Evolutionary conservation across 2,113 vertebrate genomes (phyloP), one percentile per base, ranked within the genome.

Genomic region (Zosterops pallidus): DNA sequence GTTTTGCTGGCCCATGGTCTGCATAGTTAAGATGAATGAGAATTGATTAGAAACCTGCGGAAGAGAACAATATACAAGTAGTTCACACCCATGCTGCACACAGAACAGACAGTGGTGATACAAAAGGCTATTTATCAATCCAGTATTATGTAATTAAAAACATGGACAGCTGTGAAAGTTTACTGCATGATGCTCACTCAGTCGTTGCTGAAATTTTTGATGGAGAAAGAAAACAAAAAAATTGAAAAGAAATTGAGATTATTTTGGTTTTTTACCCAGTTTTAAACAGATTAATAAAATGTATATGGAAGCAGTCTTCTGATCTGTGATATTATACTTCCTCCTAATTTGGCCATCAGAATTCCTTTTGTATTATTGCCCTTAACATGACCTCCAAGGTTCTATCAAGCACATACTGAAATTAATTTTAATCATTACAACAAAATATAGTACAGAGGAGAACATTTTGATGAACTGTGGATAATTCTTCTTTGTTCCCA

Each of bases 391-490:
- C 70, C 76, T 92, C 64, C 69, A 81, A 86, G 23, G 10, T 91
- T 91, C 75, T 75, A 79, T 82, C 24, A 69, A 83, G 57, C 67
- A 77, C 39, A 52, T 47, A 37, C 41, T 77, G 35, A 92, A 94
- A 94, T 96, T 63, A 72, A 86, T 94, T 91, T 82, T 91, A 85
- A 85, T 92, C 29, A 13, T 77, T 92, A n/a, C 59, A 65, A 35
- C 28, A 52, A 79, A 86, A 76, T 70, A 57, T 26, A 29, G 63
- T 77, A 63, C 29, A 87, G 65, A 92, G 46, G 25, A 96, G 84
- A 84, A 69, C 72, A 89, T 75, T 92, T 83, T 83, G 80, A 90
- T 70, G 33, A 91, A 89, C 69, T 84, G 64, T 77, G 37, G 83
- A 70, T 90, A 91, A 74, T 86, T 22, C 35, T 65, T 86, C 76